Evolutionary conservation across 2,888 invertebrate genomes (phyloP), one percentile per base, ranked within the genome.

Genomic region (Prosapia bicincta): DNA sequence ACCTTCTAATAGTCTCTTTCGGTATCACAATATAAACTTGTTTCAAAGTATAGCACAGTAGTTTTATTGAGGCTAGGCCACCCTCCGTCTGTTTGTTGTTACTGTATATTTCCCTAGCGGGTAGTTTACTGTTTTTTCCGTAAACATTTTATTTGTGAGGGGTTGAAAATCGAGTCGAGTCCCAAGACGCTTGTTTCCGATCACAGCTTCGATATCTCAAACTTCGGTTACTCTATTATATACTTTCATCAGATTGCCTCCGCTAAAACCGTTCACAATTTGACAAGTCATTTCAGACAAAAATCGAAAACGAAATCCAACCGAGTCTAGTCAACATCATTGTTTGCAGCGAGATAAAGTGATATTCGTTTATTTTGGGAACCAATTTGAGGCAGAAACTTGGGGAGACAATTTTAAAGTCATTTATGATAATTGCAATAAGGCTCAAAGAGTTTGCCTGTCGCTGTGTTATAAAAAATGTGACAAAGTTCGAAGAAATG

Each of bases 141-240:
- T 72, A 72, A 72, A 72, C 72, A 72, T 72, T 72, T 72, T 72
- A 72, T 72, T 66, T 66, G 72, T 67, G 66, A 38, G 54, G 72
- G 72, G 72, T 38, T 30, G 72, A 72, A 71, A 72, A 72, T 72
- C 54, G 72, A 72, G 72, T 72, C 67, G 9, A 32, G 30, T 72
- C 72, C 72, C 72, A 30, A 32, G 72, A 38, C 72, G 54, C 72
- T 72, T 66, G 54, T 72, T 54, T 71, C 43, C 43, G 65, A 65
- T 43, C 65, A 54, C 54, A 54, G 54, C 54, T 67, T n/a, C 25
- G 67, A 67, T 26, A 26, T 67, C 67, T 67, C 67, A 67, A 67
- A 67, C 26, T 26, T 67, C 26, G 15, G n/a, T n/a, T 26, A 67
- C 67, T 67, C 67, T 26, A 67, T 67, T 67, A 67, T 67, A 54